Conservation (phyloP, 2,888 invertebrate species). For the Hoplodrina ambigua region DNA sequence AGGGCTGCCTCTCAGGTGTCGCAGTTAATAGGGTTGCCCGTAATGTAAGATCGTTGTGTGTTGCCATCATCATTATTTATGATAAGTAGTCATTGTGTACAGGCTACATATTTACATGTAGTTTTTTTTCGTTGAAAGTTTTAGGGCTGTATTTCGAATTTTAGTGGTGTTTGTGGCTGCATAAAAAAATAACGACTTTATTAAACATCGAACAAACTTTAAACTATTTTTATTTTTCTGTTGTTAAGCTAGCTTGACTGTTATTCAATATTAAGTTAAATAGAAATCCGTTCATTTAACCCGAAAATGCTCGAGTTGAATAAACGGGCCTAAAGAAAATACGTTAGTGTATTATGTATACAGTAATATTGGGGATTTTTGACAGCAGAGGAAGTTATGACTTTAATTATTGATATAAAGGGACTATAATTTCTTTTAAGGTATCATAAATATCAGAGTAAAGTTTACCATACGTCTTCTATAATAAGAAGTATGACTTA, state of each 20-base stretch:
- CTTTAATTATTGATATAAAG: conserved; percentile 25
- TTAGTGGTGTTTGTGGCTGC: not conserved
- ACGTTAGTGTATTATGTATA: not conserved
- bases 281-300: no score
- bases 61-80: conserved; percentile 63
- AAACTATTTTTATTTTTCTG: no score
- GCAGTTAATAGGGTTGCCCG: conserved; percentile 73
- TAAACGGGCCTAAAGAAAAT: not conserved
- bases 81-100: conserved; percentile 56
- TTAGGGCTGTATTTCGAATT: not conserved
- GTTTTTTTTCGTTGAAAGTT: conserved; percentile 5
- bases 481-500: not conserved
- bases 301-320: not conserved
- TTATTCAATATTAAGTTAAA: no score
- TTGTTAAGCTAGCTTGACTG: no score
- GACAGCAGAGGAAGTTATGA: conserved; percentile 30
- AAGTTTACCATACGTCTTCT: not conserved
- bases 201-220: no score
- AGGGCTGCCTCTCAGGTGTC: conserved; percentile 80
- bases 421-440: conserved; percentile 7
- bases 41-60: conserved; percentile 66
- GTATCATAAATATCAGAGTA: conserved; percentile 21
- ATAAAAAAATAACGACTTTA: not conserved
- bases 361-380: not conserved
- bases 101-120: conserved; percentile 3